These are phyloP conservation scores for Corydoras maculifer DNA, from an alignment of 2,113 vertebrate species.

Conservation along the genomic window DNA sequence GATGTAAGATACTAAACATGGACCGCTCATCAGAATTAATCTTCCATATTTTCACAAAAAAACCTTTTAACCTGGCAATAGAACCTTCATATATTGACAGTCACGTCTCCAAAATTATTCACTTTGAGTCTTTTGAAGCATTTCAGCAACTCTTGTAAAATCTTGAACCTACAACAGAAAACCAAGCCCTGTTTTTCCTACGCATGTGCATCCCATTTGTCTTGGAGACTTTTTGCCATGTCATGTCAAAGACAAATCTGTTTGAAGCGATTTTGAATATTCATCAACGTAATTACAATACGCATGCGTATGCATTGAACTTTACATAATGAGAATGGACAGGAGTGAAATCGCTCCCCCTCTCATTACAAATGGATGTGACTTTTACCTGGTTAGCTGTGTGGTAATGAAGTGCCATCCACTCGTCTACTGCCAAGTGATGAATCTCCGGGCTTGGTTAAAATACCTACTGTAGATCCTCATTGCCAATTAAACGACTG, in stretches of 20 bases:
- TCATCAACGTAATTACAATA: slow-evolving; percentile 43
- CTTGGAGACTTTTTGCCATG: neutral
- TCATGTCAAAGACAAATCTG: slow-evolving; percentile 31
- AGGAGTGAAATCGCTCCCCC: slow-evolving; percentile 34
- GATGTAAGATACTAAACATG: slow-evolving; percentile 45
- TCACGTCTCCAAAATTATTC: no score
- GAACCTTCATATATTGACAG: no score
- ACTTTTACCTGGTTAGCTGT: slow-evolving; percentile 48
- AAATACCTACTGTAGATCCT: slow-evolving; percentile 68
- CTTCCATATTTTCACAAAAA: no score
- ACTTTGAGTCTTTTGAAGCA: slow-evolving; percentile 32
- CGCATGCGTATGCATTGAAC: slow-evolving; percentile 42
- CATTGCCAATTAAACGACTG: slow-evolving; percentile 67
- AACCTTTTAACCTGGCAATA: no score
- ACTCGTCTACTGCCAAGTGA: slow-evolving; percentile 47
- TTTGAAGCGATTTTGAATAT: slow-evolving; percentile 32
- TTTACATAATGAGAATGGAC: slow-evolving; percentile 47
- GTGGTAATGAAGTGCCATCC: slow-evolving; percentile 47
- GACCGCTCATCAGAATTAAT: slow-evolving; percentile 1
- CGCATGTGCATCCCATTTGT: no score
- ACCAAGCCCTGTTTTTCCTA: no score
- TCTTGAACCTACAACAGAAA: no score
- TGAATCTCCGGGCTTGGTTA: slow-evolving; percentile 58
- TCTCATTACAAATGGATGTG: slow-evolving; percentile 48
- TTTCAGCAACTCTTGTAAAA: no score